Evolutionary conservation across 1,140 invertebrate species (phyloP).

Genomic region (Lepidotrigona ventralis): DNA sequence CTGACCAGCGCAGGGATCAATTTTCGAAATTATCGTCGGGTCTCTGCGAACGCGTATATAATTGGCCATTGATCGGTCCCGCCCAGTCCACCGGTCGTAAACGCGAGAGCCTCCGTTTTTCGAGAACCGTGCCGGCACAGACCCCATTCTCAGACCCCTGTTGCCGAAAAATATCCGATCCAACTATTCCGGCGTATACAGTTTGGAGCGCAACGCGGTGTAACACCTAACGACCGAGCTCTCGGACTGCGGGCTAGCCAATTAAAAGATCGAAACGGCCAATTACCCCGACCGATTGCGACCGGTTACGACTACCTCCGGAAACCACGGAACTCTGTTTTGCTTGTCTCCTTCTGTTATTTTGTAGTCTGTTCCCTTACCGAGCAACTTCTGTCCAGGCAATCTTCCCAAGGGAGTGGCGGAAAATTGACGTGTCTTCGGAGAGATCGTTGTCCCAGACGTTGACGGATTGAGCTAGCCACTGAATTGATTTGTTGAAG

Average conservation of each 20-base stretch:
- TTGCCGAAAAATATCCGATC: constrained; percentile 64
- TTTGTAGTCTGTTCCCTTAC: not conserved
- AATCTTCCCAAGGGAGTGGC: not conserved
- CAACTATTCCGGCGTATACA: constrained; percentile 68
- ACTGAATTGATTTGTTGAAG: not conserved
- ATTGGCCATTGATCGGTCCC: constrained; percentile 64
- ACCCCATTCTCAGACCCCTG: not conserved
- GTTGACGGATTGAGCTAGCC: not conserved
- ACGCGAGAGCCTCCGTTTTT: constrained; percentile 63
- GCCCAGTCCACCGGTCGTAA: constrained; percentile 71
- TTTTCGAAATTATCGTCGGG: constrained; percentile 47
- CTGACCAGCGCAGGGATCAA: constrained; percentile 10
- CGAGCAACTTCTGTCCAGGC: not conserved
- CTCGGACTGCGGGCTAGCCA: constrained; percentile 69
- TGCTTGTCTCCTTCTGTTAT: constrained; percentile 48
- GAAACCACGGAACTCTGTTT: constrained; percentile 15
- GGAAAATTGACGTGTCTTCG: not conserved
- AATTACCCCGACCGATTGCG: constrained; percentile 68
- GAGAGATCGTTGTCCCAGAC: not conserved
- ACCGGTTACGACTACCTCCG: constrained; percentile 71
- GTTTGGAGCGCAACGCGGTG: constrained; percentile 73
- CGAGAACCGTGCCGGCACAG: not conserved
- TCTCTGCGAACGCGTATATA: constrained; percentile 61
- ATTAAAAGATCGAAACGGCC: constrained; percentile 79
- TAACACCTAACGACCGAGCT: constrained; percentile 76